Base-by-base conservation (phyloP, 2,888 invertebrate genomes). In the Cryptus viduatorius region DNA sequence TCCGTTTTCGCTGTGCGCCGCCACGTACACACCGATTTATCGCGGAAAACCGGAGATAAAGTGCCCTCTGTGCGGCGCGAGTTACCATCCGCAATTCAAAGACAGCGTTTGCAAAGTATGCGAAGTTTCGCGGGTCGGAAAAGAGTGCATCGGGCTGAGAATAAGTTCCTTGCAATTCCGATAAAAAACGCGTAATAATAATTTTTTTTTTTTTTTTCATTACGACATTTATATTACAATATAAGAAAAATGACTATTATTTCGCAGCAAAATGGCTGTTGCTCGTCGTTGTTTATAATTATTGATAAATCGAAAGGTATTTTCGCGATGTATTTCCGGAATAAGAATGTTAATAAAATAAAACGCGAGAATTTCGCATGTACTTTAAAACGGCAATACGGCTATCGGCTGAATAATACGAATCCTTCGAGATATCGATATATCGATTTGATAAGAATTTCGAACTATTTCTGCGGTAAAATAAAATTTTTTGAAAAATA, bases 1-100 rank as follows among this genome's bases (percentile, higher is more conserved):
- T 94, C 99, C 99, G 0, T 99, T 99, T 94, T 96, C 96, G 80
- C 95, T 99, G 59, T 99, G 99, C 93, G 99, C 98, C 0, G 96
- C 96, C 46, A 97, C 97, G 31, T 99, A 97, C 94, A 97, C 96
- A 67, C 99, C 99, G 0, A 98, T 99, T 82, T 99, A 99, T 92
- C 96, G 98, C 90, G 99, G 99, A 31, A 98, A 98, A 91, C 97
- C 98, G 0, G 98, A 98, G 92, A 97, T 97, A 64, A 98, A 97
- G 89, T 99, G 99, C 92, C 96, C 99, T 0, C 95, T 99, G 44
- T 99, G 99, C 91, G 96, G 96, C 1, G 97, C 98, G 0, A 96
- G 97, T 77, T 99, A 97, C 94, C 94, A 97, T 88, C 98, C 98
- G 0, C 96, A 98, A 91, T 98, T 96, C 92, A 98, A 98, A 93